Conservation (phyloP, 2,888 invertebrate genomes). For the Rhodophaea formosa region DNA sequence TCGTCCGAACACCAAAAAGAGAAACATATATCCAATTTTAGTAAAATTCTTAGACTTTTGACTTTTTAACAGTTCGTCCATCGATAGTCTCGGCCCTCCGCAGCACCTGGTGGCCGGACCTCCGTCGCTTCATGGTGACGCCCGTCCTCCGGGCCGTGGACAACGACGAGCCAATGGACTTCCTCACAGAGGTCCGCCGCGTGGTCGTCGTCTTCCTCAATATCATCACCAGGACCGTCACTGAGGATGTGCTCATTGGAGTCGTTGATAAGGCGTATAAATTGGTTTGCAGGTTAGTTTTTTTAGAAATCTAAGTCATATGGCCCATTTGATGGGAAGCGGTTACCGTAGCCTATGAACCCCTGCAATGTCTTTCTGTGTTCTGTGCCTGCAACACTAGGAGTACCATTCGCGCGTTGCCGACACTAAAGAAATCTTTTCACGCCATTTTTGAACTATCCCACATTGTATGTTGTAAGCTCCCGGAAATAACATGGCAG, state of each 20-base stretch:
- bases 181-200: slow-evolving; percentile 86
- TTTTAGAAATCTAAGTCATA: neutral
- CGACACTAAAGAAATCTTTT: too few species aligned
- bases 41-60: too few species aligned
- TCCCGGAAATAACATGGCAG: too few species aligned
- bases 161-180: slow-evolving; percentile 85
- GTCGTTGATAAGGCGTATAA: slow-evolving; percentile 77
- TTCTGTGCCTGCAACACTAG: too few species aligned
- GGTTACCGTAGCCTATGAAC: too few species aligned
- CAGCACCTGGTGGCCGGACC: slow-evolving; percentile 54
- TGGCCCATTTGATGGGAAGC: too few species aligned
- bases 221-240: slow-evolving; percentile 68
- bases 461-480: too few species aligned
- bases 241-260: slow-evolving; percentile 63
- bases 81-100: slow-evolving; percentile 49
- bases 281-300: slow-evolving; percentile 47
- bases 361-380: too few species aligned
- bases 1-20: too few species aligned
- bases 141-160: slow-evolving; percentile 83
- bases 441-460: too few species aligned
- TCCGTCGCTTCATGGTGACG: slow-evolving; percentile 80
- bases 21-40: too few species aligned
- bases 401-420: too few species aligned
- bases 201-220: slow-evolving; percentile 86
- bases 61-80: slow-evolving; percentile 45